Evolutionary conservation across 2,888 invertebrate species (phyloP), one percentile per base, ranked within the genome.

Genomic region (Notodonta ziczac): DNA sequence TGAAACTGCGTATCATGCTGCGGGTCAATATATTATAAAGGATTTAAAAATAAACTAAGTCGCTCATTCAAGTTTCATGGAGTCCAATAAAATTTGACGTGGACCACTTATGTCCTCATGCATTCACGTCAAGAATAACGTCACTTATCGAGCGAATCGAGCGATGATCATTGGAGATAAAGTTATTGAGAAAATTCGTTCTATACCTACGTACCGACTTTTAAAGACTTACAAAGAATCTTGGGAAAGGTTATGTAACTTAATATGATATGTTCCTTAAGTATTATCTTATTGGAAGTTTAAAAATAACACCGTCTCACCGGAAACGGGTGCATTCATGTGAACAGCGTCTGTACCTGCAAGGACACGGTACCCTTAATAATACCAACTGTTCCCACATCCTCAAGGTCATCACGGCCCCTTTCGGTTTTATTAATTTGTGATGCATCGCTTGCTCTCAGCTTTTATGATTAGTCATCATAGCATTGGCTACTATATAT

Each of bases 321-420:
- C 89, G 91, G 89, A 91, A 87, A 84, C 81, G 70, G 80, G 82
- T 80, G 77, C 76, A 63, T 71, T 69, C 72, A 79, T 73, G 77
- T 78, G 65, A 76, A 66, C 72, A 68, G 62, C 70, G 77, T 77
- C 74, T 77, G 78, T 76, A 79, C 74, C 75, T 79, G 70, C 88
- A 90, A 90, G 91, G 89, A 82, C 87, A 75, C 61, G 35, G n/a
- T n/a, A 46, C 52, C 52, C 66, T 72, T 67, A 75, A 78, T 73
- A 80, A 78, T 73, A 80, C 79, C 82, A 78, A 71, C 78, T 81
- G 84, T 88, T 87, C 85, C 82, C 82, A 84, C 81, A 80, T 79
- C 70, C 76, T 81, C 78, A 82, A 83, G 81, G 80, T 80, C 83
- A 79, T 76, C 76, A 67, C 63, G 72, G 72, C 72, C 70, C 64